Base-by-base conservation (phyloP, 1,140 invertebrate genomes). In the Zaprionus vittiger region DNA sequence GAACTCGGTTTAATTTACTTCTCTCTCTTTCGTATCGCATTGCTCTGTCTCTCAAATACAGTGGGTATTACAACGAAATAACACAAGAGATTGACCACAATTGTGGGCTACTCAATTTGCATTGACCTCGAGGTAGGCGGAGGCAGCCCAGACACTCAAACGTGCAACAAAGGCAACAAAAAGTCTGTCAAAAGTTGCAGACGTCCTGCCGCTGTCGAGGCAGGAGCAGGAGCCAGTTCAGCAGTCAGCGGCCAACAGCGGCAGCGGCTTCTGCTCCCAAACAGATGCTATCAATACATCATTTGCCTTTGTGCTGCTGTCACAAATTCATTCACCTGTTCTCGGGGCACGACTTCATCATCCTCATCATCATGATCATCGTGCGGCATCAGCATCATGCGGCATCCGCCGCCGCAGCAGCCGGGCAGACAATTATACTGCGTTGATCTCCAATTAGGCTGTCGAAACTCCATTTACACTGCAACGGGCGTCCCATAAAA, bases 361-460 rank as follows among this genome's bases (percentile, higher is more conserved):
- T 80, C 81, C 60, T 41, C 59, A 60, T 34, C 63, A 73, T 64
- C 70, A 66, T 41, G 38, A 41, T 41, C 15, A 17, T 17, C 41
- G n/a, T 44, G 41, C 34, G 34, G 34, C 34, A 37, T 37, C 28
- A 34, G 9, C 31, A 34, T 34, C 31, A 34, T 34, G 26, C 17
- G 37, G 22, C 59, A 69, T 37, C 54, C 60, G 54, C 59, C 22
- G 24, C 64, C 52, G 44, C 68, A 59, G 67, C 77, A 63, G 64
- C 63, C 69, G 69, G 71, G 59, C 86, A 85, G 81, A 90, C 86
- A 90, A 90, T 90, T 90, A 90, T 90, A 90, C 72, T 85, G 77
- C 81, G 85, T 90, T 90, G 85, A 90, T 90, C 85, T 90, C 85
- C 85, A 90, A 90, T 90, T 90, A 90, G 85, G 85, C 85, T 90